Percentiles rank a stretch among this genome's conserved stretches.
Evolutionary conservation across 2,113 vertebrate species (phyloP).

Genomic region (Hyperoodon ampullatus): DNA sequence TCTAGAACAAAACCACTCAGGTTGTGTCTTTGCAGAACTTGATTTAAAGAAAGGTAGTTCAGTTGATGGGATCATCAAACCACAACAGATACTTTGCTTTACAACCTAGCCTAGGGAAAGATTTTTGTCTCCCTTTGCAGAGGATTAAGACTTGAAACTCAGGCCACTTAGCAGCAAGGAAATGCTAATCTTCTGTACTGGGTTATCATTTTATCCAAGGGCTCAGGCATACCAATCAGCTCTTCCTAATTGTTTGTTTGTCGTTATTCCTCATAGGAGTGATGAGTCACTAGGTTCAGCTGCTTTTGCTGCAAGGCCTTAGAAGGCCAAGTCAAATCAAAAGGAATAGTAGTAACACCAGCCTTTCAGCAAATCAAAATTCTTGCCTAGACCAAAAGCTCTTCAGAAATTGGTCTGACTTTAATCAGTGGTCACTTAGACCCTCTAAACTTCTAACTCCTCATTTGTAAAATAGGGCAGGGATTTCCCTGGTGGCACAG

Average conservation of each 20-base stretch:
- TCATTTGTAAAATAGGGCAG: slow-evolving; percentile 1
- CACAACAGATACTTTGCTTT: slow-evolving; percentile 26
- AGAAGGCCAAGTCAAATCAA: background rate
- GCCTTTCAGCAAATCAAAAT: background rate
- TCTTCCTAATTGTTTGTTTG: slow-evolving; percentile 52
- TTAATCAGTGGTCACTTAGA: background rate
- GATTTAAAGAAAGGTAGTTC: background rate
- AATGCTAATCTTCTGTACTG: slow-evolving; percentile 8
- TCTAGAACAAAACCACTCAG: background rate
- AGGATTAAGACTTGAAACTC: slow-evolving; percentile 26
- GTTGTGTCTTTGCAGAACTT: background rate
- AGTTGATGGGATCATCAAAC: background rate
- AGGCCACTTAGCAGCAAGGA: background rate
- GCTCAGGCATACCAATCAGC: background rate
- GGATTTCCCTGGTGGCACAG: background rate
- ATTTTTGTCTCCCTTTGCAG: background rate
- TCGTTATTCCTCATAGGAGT: background rate
- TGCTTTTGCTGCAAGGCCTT: background rate
- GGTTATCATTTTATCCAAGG: background rate
- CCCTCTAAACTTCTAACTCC: background rate
- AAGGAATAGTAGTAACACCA: background rate
- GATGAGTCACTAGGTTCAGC: slow-evolving; percentile 7
- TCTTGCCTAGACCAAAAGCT: background rate
- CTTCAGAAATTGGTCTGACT: background rate
- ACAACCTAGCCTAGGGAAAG: background rate